Conservation (phyloP, 2,797 vertebrate genomes). For the Furcifer pardalis region DNA sequence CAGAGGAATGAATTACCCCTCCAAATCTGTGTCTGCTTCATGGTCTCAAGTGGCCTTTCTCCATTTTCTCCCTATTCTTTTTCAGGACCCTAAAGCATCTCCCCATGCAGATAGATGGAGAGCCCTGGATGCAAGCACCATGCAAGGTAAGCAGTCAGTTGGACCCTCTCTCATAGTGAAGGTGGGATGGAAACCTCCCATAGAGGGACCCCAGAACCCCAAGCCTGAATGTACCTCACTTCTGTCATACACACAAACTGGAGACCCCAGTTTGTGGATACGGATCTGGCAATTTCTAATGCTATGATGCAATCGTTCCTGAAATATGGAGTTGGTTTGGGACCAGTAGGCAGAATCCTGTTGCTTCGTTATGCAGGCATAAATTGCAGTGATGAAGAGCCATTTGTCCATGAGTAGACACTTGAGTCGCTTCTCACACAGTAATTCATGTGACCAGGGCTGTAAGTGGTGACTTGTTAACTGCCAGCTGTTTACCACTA, state of each 20-base stretch:
- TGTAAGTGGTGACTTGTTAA: no score
- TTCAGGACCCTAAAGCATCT: constrained; percentile 87
- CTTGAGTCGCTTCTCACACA: no score
- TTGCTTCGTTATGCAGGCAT: no score
- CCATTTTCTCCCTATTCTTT: background rate
- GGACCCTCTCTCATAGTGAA: background rate
- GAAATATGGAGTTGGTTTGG: background rate
- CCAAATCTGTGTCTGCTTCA: constrained; percentile 2
- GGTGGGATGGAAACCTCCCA: no score
- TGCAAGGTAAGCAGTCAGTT: constrained; percentile 83
- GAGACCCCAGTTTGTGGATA: background rate
- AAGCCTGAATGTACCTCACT: no score
- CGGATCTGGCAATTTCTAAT: background rate
- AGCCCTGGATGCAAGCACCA: constrained; percentile 95
- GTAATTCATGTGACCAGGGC: no score
- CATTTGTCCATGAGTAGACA: no score
- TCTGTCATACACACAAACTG: no score
- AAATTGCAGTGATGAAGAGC: no score
- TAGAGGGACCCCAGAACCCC: background rate
- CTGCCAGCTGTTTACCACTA: no score
- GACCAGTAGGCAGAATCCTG: background rate
- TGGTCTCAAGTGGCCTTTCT: background rate
- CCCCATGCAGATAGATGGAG: constrained; percentile 96
- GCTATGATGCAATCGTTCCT: background rate
- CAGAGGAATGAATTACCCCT: no score